Base-by-base conservation (phyloP, 2,888 invertebrate species). In the Microctonus hyperodae region DNA sequence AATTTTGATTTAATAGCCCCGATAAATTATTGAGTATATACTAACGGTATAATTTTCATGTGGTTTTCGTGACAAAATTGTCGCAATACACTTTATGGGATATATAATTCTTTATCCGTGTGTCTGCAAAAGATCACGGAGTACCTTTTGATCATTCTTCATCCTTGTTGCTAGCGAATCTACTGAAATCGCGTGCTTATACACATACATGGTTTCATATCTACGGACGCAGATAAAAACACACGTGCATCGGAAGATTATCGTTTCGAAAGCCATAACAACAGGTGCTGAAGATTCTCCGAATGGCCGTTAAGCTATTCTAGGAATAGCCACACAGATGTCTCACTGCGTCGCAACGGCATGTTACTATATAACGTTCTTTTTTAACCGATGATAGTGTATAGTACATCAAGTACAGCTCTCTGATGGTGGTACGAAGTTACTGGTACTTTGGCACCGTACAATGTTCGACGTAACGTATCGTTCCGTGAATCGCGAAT, bases 201-300 rank as follows among this genome's bases (percentile, higher is more conserved):
- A 35, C 37, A 20, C 37, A 37, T 35, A 13, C 13, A 44, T 20
- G 16, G 16, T 4, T 16, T 23, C 40, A 37, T 28, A 58, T 16
- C 7, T 25, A 58, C 23, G 13, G 11, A 58, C 23, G 40, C 58
- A 23, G 13, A 40, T 23, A 40, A 37, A 58, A 23, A 13, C 58
- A 22, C 37, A 58, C 23, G 35, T 59, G 55, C 23, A 59, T 61
- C 56, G 28, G 22, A 65, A 58, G 35, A 65, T 33, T 63, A 53
- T 62, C 28, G n/a, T 44, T 16, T 33, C 37, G 59, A 25, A 25
- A 13, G 62, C 51, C 64, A 31, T 55, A 59, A 63, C 69, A 69
- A 69, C 69, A 69, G 69, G 65, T 69, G 69, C 65, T 65, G 58
- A 23, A 37, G 58, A 58, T 58, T 58, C 58, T 58, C 23, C 23